These are phyloP conservation scores for Ptilodon capucinus DNA, from an alignment of 2,888 invertebrate species.

Conservation along the genomic window DNA sequence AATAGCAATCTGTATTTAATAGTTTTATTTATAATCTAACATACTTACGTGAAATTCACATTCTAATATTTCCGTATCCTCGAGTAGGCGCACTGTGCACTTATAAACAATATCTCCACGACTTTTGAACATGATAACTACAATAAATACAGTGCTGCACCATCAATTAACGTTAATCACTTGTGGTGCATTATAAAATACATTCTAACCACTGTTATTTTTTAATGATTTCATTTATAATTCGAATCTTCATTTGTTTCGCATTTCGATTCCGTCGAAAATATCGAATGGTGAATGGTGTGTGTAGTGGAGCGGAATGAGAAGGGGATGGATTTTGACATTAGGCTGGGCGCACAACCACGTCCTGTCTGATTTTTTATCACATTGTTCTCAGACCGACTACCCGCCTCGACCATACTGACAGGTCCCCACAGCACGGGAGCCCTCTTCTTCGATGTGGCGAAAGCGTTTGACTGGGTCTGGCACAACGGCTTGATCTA, in stretches of 20 bases:
- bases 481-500: no score
- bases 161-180: constrained; percentile 16
- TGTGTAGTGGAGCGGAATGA: constrained; percentile 34
- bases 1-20: no score
- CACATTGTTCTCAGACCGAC: no score
- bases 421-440: no score
- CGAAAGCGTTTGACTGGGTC: no score
- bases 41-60: constrained; percentile 91
- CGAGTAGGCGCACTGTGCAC: constrained; percentile 93
- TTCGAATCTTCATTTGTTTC: constrained; percentile 48
- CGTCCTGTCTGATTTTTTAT: no score
- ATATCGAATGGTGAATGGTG: constrained; percentile 29
- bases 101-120: constrained; percentile 92
- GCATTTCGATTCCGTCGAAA: constrained; percentile 40
- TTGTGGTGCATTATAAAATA: constrained; percentile 28
- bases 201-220: constrained; percentile 34
- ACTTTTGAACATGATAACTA: constrained; percentile 81
- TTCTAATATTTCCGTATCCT: constrained; percentile 95
- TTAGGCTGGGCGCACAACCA: no score
- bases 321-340: constrained; percentile 10
- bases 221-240: constrained; percentile 31
- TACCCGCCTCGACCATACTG: no score
- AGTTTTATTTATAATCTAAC: no score
- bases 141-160: constrained; percentile 13
- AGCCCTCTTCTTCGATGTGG: no score